Evolutionary conservation across 2,113 vertebrate species (phyloP).

Genomic region (Leiothrix lutea): DNA sequence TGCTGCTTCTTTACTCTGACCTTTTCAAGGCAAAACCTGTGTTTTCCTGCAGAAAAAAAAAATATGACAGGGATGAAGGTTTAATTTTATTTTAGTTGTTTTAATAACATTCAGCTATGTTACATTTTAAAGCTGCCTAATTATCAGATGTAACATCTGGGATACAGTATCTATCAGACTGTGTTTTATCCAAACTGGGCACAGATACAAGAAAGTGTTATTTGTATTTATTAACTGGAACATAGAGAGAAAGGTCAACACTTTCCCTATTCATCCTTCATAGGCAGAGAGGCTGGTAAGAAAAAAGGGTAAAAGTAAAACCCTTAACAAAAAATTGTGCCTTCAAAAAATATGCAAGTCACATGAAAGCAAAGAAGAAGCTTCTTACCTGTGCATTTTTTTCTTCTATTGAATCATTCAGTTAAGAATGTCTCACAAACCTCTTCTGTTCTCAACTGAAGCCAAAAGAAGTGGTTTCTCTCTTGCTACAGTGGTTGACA

Average conservation of each 20-base stretch:
- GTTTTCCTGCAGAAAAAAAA: constrained; percentile 35
- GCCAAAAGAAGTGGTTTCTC: not conserved
- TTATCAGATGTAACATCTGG: constrained; percentile 63
- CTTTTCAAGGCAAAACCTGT: constrained; percentile 37
- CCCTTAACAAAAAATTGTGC: not conserved
- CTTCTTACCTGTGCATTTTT: not conserved
- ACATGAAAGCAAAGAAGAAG: not conserved
- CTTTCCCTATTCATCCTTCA: constrained; percentile 30
- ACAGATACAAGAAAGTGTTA: constrained; percentile 45
- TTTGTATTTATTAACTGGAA: constrained; percentile 51
- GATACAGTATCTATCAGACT: constrained; percentile 11
- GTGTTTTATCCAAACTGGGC: constrained; percentile 45
- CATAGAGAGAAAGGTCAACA: constrained; percentile 39
- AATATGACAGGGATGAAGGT: constrained; percentile 19
- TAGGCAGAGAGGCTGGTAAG: not conserved
- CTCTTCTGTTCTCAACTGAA: not conserved
- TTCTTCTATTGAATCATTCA: not conserved
- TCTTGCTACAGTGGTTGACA: not conserved
- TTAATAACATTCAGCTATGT: constrained; percentile 32
- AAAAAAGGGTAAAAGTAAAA: constrained; percentile 12
- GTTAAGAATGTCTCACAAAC: not conserved
- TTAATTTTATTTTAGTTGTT: constrained; percentile 48
- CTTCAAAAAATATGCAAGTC: not conserved
- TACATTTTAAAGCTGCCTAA: constrained; percentile 56
- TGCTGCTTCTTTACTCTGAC: constrained; percentile 40